Base-by-base conservation (phyloP, 37 sponge, comb jelly and placozoan genomes). In the Chondrosia reniformis region DNA sequence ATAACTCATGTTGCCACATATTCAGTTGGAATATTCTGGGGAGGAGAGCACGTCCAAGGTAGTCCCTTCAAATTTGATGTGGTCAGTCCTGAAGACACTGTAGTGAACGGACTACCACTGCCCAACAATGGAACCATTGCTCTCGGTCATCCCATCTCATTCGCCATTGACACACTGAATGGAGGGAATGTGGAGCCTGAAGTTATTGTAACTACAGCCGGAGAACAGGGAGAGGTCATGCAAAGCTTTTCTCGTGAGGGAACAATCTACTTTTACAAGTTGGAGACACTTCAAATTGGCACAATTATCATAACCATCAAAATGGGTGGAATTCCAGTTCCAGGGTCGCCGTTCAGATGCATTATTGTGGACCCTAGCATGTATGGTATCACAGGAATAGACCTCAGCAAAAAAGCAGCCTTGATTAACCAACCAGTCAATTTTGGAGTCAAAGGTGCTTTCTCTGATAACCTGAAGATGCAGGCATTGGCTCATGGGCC, bases 61-160 rank as follows among this genome's bases (percentile, higher is more conserved):
- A 86, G 89, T 54, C 93, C 93, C 6, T 43, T 85, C 75, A 55
- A 67, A 22, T 92, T 88, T 66, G 55, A 76, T 46, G 93, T 88
- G 49, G 40, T 45, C 42, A 83, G 86, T 74, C 83, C 91, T 37
- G 81, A 82, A 62, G 66, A 79, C 22, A 33, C 43, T 41, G 40
- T 63, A 22, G 66, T 89, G 22, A 57, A 44, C 45, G 85, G 83
- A 3, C 85, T 89, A 22, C 90, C 90, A 25, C 81, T 85, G 37
- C 80, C 90, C 30, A 67, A 83, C 34, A 76, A 84, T 32, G 81
- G 63, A 37, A 55, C 82, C 2, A 41, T 76, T 12, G 58, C 80
- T 45, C 56, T 92, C 2, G 88, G 93, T 30, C 82, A 92, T 37
- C 86, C 83, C 27, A 76, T 91, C 27, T 33, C 56, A 2, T 91